These are phyloP conservation scores for Seriola quinqueradiata DNA, from an alignment of 2,113 vertebrate species.

Conservation along the genomic window DNA sequence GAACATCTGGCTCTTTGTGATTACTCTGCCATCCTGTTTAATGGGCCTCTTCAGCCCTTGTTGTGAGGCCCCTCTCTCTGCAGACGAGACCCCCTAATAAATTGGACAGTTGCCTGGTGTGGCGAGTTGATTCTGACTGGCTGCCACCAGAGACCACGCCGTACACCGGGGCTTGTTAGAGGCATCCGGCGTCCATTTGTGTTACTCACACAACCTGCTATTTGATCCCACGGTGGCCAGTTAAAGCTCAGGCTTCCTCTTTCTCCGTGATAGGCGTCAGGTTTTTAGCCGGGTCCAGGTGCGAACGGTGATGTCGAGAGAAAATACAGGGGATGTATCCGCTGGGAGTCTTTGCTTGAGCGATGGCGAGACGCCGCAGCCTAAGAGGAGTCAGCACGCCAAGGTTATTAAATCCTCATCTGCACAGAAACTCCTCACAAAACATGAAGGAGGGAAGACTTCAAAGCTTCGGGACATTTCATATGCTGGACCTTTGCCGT, in stretches of 20 bases:
- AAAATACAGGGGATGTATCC: constrained; percentile 26
- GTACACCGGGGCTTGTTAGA: constrained; percentile 64
- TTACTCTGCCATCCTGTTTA: constrained; percentile 14
- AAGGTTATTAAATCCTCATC: constrained; percentile 67
- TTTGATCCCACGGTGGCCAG: constrained; percentile 68
- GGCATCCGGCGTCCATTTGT: constrained; percentile 43
- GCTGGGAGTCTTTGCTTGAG: constrained; percentile 12
- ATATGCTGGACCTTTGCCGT: constrained; percentile 50
- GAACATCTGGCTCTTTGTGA: constrained; percentile 30
- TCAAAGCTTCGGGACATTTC: constrained; percentile 66
- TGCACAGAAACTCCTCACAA: constrained; percentile 51
- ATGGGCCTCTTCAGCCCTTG: constrained; percentile 7
- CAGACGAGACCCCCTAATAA: constrained; percentile 38
- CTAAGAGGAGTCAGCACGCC: constrained; percentile 24
- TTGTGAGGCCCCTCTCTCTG: constrained; percentile 26
- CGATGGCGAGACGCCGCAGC: constrained; percentile 20
- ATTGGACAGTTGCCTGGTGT: constrained; percentile 46
- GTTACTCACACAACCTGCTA: constrained; percentile 5
- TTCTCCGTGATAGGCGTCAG: constrained; percentile 17
- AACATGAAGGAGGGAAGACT: constrained; percentile 59
- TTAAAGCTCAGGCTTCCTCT: constrained; percentile 41
- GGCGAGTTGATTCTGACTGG: constrained; percentile 46
- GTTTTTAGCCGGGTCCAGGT: constrained; percentile 41
- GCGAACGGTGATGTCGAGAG: constrained; percentile 6
- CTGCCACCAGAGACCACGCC: constrained; percentile 50